These are phyloP conservation scores for Leucopsar rothschildi DNA, from an alignment of 2,113 vertebrate species.

Conservation along the genomic window DNA sequence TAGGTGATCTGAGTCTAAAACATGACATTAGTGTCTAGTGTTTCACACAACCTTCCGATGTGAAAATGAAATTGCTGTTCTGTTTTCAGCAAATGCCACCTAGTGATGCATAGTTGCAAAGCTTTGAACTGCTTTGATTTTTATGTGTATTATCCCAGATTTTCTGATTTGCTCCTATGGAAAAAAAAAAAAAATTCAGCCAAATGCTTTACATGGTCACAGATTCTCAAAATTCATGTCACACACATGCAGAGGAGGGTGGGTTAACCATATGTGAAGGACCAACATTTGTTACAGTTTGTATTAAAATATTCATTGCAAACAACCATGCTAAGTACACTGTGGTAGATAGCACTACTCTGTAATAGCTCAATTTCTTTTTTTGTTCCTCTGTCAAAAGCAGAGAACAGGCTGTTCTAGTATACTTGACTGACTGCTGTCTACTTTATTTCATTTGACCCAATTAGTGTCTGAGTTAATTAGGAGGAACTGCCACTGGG, in stretches of 20 bases:
- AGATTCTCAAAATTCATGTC: background rate
- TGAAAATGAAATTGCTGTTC: background rate
- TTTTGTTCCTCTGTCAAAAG: conserved; percentile 14
- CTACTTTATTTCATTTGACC: conserved; percentile 47
- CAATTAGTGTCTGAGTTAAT: conserved; percentile 40
- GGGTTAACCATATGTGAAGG: background rate
- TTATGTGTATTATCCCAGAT: background rate
- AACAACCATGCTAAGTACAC: background rate
- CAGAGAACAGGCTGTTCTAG: conserved; percentile 29
- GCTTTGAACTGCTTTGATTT: background rate
- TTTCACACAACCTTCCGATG: background rate
- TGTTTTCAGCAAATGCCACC: conserved; percentile 52
- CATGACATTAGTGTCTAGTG: background rate
- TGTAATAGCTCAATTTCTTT: background rate
- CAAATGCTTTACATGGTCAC: background rate
- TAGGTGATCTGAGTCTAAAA: background rate
- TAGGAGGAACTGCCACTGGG: conserved; percentile 13
- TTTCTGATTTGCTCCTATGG: background rate
- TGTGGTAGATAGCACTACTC: background rate
- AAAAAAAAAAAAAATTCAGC: background rate
- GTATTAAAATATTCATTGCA: background rate
- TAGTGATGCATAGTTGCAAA: conserved; percentile 14
- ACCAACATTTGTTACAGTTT: background rate
- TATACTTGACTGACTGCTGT: conserved; percentile 52
- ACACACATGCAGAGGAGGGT: background rate